Percentiles rank a stretch among this genome's conserved stretches.
Conservation (phyloP, 2,113 vertebrate species). For the Chloropsis hardwickii region DNA sequence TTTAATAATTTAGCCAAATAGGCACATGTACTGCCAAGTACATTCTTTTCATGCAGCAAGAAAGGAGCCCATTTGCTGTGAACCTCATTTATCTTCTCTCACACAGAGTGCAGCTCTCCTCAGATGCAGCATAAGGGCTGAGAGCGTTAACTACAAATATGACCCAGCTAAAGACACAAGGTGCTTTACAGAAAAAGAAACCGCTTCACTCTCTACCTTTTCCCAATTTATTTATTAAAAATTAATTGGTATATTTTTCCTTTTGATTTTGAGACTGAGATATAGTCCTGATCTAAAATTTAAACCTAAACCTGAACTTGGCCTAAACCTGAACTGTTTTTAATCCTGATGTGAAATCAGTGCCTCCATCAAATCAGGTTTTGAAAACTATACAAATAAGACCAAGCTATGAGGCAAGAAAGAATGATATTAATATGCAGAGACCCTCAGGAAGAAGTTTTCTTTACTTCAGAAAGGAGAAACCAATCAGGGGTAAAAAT, state of each 20-base stretch:
- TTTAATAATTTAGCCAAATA: constrained; percentile 33
- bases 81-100: background rate
- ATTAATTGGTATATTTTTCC: background rate
- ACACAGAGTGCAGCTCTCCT: background rate
- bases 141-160: background rate
- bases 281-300: background rate
- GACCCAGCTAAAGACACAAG: background rate
- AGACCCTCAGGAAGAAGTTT: background rate
- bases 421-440: background rate
- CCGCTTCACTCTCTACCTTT: background rate
- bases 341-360: background rate
- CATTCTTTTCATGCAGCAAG: background rate
- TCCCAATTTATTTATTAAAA: background rate
- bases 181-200: background rate
- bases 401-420: background rate
- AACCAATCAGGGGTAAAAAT: background rate
- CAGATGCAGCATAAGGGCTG: background rate
- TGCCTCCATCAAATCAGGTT: background rate
- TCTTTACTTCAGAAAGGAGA: background rate
- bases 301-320: background rate
- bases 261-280: background rate
- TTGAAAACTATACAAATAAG: background rate
- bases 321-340: background rate
- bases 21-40: background rate
- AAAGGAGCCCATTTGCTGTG: background rate